These are phyloP conservation scores for Papilio machaon DNA, from an alignment of 1,140 invertebrate genomes.

Conservation along the genomic window DNA sequence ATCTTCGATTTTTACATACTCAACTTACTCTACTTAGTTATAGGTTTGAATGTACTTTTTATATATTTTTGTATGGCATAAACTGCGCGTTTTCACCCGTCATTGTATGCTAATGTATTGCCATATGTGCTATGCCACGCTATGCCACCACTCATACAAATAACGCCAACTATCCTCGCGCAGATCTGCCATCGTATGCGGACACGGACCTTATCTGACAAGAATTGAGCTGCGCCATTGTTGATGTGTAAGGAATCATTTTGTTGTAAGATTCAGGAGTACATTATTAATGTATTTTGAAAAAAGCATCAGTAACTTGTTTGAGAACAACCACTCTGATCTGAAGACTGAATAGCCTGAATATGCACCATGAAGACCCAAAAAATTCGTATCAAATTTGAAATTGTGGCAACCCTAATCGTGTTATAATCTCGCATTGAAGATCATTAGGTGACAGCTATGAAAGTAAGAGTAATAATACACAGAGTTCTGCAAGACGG, in stretches of 20 bases:
- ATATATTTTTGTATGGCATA: background rate
- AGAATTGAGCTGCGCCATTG: background rate
- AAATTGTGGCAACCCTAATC: background rate
- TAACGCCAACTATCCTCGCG: constrained; percentile 1
- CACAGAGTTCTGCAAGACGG: background rate
- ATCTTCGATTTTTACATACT: background rate
- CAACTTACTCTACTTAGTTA: no score
- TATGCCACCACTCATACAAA: background rate
- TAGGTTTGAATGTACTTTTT: background rate
- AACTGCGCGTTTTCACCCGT: background rate
- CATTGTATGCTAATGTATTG: constrained; percentile 3
- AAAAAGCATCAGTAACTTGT: background rate
- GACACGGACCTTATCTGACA: constrained; percentile 2
- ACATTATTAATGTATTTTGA: background rate
- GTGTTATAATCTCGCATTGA: background rate
- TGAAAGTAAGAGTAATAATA: constrained; percentile 14
- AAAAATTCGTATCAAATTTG: no score
- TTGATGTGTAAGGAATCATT: constrained; percentile 5
- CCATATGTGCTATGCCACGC: background rate
- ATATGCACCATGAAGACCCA: no score
- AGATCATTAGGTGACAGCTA: background rate
- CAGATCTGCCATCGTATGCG: constrained; percentile 8
- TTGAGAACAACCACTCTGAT: background rate
- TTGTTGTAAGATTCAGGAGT: background rate
- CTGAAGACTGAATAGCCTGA: background rate